These are phyloP conservation scores for Pristionchus arcanus DNA, from an alignment of 2,888 invertebrate species.

Conservation along the genomic window DNA sequence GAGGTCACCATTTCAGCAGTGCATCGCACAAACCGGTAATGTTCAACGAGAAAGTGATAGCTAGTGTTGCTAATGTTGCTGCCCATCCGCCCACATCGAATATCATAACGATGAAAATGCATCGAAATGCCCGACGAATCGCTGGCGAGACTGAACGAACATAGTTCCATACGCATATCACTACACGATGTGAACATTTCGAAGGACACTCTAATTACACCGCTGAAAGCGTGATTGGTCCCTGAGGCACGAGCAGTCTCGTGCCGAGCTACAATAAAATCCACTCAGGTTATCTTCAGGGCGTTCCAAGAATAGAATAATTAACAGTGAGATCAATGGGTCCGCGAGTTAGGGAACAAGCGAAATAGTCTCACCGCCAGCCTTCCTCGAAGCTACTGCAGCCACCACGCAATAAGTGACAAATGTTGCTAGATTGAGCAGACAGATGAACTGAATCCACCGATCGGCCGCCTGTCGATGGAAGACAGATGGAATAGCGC, in stretches of 20 bases:
- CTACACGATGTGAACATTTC: no score
- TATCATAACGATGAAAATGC: not conserved
- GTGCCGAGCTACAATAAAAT: no score
- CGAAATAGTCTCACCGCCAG: not conserved
- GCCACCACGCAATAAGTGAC: not conserved
- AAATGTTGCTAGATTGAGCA: not conserved
- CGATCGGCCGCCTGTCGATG: not conserved
- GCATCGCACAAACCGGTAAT: not conserved
- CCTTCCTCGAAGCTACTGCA: not conserved
- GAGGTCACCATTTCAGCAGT: no score
- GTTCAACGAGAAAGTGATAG: not conserved
- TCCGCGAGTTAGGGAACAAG: no score
- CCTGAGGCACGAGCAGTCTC: no score
- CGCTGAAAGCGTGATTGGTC: no score
- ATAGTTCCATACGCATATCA: no score
- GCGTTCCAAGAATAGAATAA: no score
- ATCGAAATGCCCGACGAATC: not conserved
- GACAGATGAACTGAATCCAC: not conserved
- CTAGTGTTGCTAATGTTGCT: not conserved
- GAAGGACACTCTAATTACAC: no score
- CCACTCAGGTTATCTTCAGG: no score
- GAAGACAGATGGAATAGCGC: not conserved
- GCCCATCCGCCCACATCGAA: conserved; percentile 18
- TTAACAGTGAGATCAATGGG: no score
- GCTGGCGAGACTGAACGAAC: not conserved